Evolutionary conservation across 2,113 vertebrate genomes (phyloP).

Genomic region (Callionymus lyra): DNA sequence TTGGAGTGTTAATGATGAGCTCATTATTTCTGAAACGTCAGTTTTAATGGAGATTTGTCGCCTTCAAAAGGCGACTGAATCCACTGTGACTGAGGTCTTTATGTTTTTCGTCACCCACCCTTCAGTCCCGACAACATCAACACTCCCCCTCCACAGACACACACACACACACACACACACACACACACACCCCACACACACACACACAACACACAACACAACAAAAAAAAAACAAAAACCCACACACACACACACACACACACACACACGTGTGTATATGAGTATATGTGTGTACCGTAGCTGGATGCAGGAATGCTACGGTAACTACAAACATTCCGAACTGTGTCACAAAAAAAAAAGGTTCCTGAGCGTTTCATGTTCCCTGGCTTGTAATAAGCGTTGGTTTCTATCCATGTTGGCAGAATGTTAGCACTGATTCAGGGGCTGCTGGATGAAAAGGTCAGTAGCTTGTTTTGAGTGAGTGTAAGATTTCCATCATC

Average conservation of each 20-base stretch:
- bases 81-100: constrained; percentile 29
- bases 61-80: constrained; percentile 28
- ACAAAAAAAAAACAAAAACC: too few relatives aligned
- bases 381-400: constrained; percentile 40
- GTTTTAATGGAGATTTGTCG: constrained; percentile 36
- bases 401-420: constrained; percentile 45
- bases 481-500: constrained; percentile 63
- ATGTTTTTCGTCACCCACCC: constrained; percentile 13
- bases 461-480: constrained; percentile 53
- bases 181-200: too few relatives aligned
- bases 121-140: too few relatives aligned
- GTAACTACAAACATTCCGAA: constrained; percentile 14
- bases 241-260: too few relatives aligned
- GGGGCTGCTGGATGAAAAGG: constrained; percentile 44
- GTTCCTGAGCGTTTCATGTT: constrained; percentile 23
- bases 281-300: constrained; percentile 10
- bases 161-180: too few relatives aligned
- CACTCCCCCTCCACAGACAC: too few relatives aligned
- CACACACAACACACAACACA: too few relatives aligned
- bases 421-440: constrained; percentile 47
- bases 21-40: constrained; percentile 41
- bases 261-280: too few relatives aligned
- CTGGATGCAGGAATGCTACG: constrained; percentile 7
- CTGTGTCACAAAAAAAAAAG: constrained; percentile 5
- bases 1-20: constrained; percentile 15